Evolutionary conservation across 2,797 vertebrate species (phyloP), one percentile per base, ranked within the genome.

Genomic region (Macropus fuliginosus): DNA sequence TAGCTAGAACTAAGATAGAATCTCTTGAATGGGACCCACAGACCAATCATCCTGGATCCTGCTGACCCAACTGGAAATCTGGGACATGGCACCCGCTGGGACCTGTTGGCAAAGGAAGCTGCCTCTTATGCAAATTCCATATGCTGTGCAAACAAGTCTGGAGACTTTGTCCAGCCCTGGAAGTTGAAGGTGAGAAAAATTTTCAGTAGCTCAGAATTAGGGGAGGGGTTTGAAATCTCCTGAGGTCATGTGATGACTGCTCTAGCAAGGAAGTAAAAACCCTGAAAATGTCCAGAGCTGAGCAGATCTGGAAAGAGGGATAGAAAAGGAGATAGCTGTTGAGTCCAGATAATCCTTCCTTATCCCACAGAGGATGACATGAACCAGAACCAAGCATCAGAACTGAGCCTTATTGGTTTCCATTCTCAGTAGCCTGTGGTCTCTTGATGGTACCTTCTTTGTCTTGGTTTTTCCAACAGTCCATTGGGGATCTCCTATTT

Each of bases 31-130:
- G 90, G 66, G 1, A 27, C 93, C 96, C 96, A 40, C 97, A 99
- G 98, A 52, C 98, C 98, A 1, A 13, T 98, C 94, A 98, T 98
- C 96, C 96, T 98, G 96, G 98, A 98, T 55, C 98, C 98, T 0
- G 98, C 98, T 0, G 98, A 99, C 95, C 98, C 98, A 0, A 98
- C 98, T 0, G 98, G 98, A 3, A 98, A 98, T 95, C 94, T 98
- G 91, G 98, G 98, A 40, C 96, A 90, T 66, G 87, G 0, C 3
- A 98, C 97, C n/a, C 1, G 95, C 9, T 99, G 98, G 98, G 24
- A 90, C 6, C 94, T 98, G 93, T 56, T 98, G 93, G 98, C 98
- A 0, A 0, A 0, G 12, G 95, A 87, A 94, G 98, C 98, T 1
- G 4, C 55, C 0, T 29, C 81, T 57, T 97, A 11, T 91, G 54